phyloP scores from a whole-genome alignment of 1,140 invertebrate species.

The Drosophila kurseongensis region DNA sequence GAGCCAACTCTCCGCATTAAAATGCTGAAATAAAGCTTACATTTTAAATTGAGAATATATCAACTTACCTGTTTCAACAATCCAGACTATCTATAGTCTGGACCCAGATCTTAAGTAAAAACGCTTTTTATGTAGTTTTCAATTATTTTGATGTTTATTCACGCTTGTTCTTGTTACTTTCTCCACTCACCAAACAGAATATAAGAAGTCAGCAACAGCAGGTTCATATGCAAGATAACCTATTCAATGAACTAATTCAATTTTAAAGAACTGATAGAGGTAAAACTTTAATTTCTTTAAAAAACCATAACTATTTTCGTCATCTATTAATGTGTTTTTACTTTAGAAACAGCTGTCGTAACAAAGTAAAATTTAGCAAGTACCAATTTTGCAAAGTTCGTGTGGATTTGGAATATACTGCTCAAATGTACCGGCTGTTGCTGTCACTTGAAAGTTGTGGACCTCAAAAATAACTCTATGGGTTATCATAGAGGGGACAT shows the following conservation, averaged over 20 bases:
- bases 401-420: neutral
- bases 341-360: too few relatives aligned
- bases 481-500: constrained; percentile 1
- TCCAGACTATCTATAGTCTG: neutral
- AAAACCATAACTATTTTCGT: too few relatives aligned
- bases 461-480: neutral
- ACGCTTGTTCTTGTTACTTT: constrained; percentile 57
- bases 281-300: too few relatives aligned
- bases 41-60: constrained; percentile 18
- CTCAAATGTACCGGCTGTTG: neutral
- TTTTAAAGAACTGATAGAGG: too few relatives aligned
- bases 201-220: constrained; percentile 15
- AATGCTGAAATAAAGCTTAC: constrained; percentile 34
- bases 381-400: neutral
- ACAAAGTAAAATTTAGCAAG: neutral
- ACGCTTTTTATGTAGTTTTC: constrained; percentile 19
- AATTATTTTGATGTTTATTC: constrained; percentile 61
- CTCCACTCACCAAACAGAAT: constrained; percentile 56
- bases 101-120: neutral
- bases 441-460: constrained; percentile 8
- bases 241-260: neutral
- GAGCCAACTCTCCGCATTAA: constrained; percentile 1
- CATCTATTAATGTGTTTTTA: too few relatives aligned
- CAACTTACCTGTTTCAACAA: neutral
- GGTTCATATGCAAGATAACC: neutral